Percentiles rank a stretch among this genome's conserved stretches.
phyloP scores from a whole-genome alignment of 2,113 vertebrate genomes.

The Cathartes aura region DNA sequence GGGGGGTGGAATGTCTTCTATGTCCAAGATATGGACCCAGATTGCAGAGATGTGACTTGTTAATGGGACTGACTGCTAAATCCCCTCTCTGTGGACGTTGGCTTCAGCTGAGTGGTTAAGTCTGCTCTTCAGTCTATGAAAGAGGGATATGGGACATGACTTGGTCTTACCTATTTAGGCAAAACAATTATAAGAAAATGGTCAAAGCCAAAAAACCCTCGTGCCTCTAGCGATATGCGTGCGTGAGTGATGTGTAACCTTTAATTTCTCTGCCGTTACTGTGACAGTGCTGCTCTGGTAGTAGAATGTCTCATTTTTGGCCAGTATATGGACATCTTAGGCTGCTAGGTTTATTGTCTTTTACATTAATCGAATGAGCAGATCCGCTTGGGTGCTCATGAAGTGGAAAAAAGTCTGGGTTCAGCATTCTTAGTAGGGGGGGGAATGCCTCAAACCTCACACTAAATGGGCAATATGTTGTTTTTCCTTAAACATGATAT shows the following conservation, averaged over 20 bases:
- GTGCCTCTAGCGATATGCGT: rapidly evolving
- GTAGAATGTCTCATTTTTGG: background rate
- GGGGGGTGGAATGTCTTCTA: background rate
- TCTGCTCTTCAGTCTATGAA: background rate
- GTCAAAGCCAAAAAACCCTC: background rate
- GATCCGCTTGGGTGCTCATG: background rate
- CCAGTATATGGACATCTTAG: background rate
- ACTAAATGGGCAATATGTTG: background rate
- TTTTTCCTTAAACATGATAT: background rate
- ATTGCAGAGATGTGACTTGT: background rate
- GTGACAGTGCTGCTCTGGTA: background rate
- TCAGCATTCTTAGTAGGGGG: background rate
- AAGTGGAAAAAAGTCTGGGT: constrained; percentile 36
- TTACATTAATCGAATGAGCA: background rate
- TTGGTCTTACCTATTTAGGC: background rate
- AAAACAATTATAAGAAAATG: background rate
- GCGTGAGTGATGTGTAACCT: background rate
- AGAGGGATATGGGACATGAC: too few relatives aligned
- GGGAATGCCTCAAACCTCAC: background rate
- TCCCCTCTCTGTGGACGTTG: background rate
- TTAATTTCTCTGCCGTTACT: background rate
- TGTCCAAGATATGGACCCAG: background rate
- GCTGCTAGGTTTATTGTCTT: background rate
- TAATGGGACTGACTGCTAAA: background rate
- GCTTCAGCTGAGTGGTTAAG: background rate